Percentiles rank a stretch among this genome's conserved stretches.
phyloP scores from a whole-genome alignment of 1,140 invertebrate species.

The Gryon sp. region DNA sequence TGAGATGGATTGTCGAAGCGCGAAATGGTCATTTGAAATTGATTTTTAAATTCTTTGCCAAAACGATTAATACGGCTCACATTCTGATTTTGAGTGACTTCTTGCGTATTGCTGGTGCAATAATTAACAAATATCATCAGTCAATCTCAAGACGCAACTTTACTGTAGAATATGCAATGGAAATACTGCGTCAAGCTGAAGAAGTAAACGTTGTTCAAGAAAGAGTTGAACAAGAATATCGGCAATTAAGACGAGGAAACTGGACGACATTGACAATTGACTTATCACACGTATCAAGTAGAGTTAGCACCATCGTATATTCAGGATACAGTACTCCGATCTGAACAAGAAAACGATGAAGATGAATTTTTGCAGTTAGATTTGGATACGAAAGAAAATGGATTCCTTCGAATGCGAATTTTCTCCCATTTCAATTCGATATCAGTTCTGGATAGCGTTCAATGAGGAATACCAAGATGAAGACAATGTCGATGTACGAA shows the following conservation, averaged over 20 bases:
- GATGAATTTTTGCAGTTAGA: too few species aligned
- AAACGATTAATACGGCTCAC: not conserved
- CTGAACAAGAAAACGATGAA: not conserved
- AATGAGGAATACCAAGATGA: too few species aligned
- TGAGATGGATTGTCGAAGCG: constrained; percentile 19
- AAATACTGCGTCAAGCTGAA: constrained; percentile 11
- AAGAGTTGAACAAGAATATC: too few species aligned
- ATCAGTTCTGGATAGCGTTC: too few species aligned
- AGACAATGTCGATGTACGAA: constrained; percentile 17
- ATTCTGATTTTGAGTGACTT: not conserved
- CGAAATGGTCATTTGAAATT: constrained; percentile 9
- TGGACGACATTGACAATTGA: too few species aligned
- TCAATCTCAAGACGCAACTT: constrained; percentile 7
- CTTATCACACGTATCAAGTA: too few species aligned
- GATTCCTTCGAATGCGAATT: too few species aligned
- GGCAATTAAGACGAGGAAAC: too few species aligned
- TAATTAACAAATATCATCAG: constrained; percentile 5
- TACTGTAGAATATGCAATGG: not conserved
- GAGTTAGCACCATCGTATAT: constrained; percentile 17
- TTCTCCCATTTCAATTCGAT: too few species aligned
- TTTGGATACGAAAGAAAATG: too few species aligned
- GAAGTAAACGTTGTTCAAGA: constrained; percentile 21
- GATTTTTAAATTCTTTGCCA: constrained; percentile 13
- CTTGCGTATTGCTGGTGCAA: constrained; percentile 1
- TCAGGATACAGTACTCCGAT: constrained; percentile 1